phyloP scores from a whole-genome alignment of 2,797 vertebrate genomes.

The Artibeus jamaicensis region DNA sequence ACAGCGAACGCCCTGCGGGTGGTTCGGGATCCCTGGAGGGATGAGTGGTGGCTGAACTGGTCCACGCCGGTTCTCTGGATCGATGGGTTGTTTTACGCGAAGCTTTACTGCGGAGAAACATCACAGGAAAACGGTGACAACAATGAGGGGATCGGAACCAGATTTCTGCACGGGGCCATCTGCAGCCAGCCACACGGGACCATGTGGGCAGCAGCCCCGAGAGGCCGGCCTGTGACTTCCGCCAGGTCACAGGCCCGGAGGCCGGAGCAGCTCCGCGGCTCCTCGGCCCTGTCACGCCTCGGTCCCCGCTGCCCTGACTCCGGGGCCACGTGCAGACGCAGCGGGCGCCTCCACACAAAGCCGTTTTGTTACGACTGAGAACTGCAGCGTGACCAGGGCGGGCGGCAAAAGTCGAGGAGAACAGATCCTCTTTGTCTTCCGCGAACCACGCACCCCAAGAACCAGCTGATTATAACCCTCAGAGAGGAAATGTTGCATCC shows the following conservation, averaged over 20 bases:
- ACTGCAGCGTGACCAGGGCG: neutral
- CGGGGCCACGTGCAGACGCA: neutral
- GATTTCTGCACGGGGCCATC: neutral
- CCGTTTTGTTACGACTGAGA: slow-evolving; percentile 12
- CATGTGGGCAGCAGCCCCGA: neutral
- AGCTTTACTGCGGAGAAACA: neutral
- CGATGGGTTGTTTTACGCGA: neutral
- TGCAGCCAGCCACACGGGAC: neutral
- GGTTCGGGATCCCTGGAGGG: neutral
- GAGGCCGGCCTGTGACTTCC: neutral
- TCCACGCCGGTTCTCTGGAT: neutral
- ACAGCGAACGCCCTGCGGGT: neutral
- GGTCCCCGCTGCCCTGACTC: neutral
- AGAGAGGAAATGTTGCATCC: neutral
- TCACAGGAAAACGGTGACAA: neutral
- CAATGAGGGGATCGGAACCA: neutral
- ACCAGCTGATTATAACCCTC: slow-evolving; percentile 37
- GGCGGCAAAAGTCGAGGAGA: slow-evolving; percentile 23
- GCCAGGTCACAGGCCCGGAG: neutral
- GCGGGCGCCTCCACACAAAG: neutral
- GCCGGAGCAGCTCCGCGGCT: neutral
- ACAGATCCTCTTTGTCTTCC: slow-evolving; percentile 1
- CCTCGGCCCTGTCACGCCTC: neutral
- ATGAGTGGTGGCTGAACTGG: neutral
- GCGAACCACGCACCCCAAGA: neutral